A percentile compares a stretch with the other conserved stretches of the same genome.
Conservation (phyloP, 2,113 vertebrate genomes). For the Excalfactoria chinensis region DNA sequence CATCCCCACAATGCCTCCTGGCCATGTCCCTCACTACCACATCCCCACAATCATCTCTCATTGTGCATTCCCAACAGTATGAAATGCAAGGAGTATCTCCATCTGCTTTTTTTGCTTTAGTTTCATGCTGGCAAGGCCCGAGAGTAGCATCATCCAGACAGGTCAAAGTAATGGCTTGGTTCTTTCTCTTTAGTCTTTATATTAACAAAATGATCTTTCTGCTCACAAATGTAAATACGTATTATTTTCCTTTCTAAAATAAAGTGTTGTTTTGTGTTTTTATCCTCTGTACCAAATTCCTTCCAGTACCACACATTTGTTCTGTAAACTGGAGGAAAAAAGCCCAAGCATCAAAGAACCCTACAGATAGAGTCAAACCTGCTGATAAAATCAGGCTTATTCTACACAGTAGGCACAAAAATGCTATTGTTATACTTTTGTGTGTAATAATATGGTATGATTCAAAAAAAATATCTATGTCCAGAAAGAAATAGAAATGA, state of each 20-base stretch:
- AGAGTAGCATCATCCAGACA: neutral
- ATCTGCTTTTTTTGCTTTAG: neutral
- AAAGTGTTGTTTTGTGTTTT: neutral
- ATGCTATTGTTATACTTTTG: constrained; percentile 17
- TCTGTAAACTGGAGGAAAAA: neutral
- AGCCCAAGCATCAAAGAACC: neutral
- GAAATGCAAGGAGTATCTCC: neutral
- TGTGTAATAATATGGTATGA: constrained; percentile 25
- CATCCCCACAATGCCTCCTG: no score
- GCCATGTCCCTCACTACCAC: no score
- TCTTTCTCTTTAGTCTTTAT: neutral
- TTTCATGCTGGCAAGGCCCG: neutral
- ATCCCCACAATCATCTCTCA: neutral
- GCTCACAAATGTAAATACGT: neutral
- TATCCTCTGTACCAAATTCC: neutral
- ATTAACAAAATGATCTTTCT: neutral
- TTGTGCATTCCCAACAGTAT: neutral
- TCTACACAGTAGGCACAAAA: neutral
- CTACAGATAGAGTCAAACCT: neutral
- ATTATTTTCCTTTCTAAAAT: neutral
- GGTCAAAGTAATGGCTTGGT: neutral
- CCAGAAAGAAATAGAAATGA: constrained; percentile 4
- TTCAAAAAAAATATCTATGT: constrained; percentile 17
- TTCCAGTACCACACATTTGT: neutral
- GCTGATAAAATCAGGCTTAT: constrained; percentile 47